These are phyloP conservation scores for Agelaius tricolor DNA, from an alignment of 2,113 vertebrate genomes.

Conservation along the genomic window DNA sequence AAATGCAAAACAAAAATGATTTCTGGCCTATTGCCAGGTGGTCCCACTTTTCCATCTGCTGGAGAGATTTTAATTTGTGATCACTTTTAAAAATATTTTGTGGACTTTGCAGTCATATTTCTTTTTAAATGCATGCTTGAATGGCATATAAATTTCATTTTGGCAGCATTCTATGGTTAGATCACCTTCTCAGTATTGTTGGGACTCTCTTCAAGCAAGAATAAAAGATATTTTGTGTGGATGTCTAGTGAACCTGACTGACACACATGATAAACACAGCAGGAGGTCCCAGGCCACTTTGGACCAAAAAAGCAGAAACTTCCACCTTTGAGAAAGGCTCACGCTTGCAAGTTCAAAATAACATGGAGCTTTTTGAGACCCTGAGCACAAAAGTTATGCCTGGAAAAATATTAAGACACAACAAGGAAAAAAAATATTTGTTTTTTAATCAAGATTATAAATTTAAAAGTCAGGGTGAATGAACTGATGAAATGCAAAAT, in stretches of 20 bases:
- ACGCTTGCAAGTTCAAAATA: neutral
- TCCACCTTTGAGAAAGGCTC: neutral
- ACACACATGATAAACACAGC: neutral
- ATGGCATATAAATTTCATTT: neutral
- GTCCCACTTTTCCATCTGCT: conserved; percentile 16
- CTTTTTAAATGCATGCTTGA: neutral
- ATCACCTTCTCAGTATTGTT: neutral
- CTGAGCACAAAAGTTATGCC: neutral
- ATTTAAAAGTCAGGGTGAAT: neutral
- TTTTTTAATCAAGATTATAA: neutral
- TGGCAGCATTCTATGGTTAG: neutral
- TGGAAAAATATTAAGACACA: neutral
- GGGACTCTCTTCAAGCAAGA: neutral
- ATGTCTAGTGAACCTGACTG: neutral
- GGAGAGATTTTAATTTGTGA: neutral
- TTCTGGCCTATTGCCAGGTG: conserved; percentile 5
- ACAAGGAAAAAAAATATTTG: accelerated
- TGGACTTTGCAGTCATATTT: neutral
- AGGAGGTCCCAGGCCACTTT: neutral
- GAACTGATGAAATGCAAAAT: neutral
- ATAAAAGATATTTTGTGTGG: neutral
- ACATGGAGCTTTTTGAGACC: neutral
- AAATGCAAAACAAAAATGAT: neutral
- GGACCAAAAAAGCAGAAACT: neutral
- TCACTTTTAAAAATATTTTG: neutral